These are phyloP conservation scores for Coremacera marginata DNA, from an alignment of 2,888 invertebrate genomes.

Conservation along the genomic window DNA sequence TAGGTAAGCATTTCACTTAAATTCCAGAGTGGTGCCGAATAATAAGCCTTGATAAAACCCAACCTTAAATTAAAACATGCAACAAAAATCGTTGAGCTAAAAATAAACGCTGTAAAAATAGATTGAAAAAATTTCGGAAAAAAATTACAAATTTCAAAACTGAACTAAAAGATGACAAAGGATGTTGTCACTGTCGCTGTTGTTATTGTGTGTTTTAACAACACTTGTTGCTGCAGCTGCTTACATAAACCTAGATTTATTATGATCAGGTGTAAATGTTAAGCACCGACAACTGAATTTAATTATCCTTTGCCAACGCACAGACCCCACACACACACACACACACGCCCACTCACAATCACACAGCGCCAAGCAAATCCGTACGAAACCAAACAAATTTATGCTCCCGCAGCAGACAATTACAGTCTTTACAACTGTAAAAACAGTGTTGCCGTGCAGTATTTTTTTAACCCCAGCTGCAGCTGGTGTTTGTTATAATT, in stretches of 20 bases:
- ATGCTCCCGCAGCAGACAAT: slow-evolving; percentile 1
- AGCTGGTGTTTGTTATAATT: not conserved
- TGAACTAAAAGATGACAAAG: not conserved
- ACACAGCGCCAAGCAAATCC: no score
- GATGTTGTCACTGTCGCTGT: not conserved
- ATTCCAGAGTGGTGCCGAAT: not conserved
- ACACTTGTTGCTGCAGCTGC: not conserved
- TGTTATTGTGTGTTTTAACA: not conserved
- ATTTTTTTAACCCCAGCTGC: not conserved
- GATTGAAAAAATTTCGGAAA: no score
- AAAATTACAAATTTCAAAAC: not conserved
- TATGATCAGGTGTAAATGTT: slow-evolving; percentile 21
- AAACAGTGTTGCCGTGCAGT: not conserved
- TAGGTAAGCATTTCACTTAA: not conserved
- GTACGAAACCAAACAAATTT: not conserved
- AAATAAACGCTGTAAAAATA: no score
- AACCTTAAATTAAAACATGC: not conserved
- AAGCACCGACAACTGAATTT: slow-evolving; percentile 23
- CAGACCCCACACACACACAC: not conserved
- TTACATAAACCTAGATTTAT: slow-evolving; percentile 17
- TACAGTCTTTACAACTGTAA: not conserved
- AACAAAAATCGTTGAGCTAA: not conserved
- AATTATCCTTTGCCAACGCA: slow-evolving; percentile 1
- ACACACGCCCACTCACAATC: not conserved
- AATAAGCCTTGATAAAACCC: not conserved